Evolutionary conservation across 2,888 invertebrate genomes (phyloP).

Genomic region (Lacanobia oleracea): DNA sequence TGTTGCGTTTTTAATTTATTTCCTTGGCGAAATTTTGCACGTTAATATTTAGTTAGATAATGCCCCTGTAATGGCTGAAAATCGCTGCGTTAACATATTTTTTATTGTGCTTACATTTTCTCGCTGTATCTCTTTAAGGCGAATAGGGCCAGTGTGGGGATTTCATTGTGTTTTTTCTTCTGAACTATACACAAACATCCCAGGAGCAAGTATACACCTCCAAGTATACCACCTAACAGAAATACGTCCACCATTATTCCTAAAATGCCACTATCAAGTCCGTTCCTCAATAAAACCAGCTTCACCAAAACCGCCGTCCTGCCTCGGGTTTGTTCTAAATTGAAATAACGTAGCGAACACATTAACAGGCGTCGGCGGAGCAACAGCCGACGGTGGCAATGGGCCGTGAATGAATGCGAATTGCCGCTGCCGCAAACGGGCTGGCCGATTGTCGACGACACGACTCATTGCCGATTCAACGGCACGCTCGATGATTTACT

Average conservation of each 20-base stretch:
- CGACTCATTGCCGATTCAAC: constrained; percentile 83
- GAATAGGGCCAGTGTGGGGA: neutral
- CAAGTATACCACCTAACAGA: too few species aligned
- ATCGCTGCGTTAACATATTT: constrained; percentile 73
- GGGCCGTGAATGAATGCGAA: constrained; percentile 81
- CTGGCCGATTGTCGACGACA: constrained; percentile 85
- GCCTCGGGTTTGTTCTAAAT: constrained; percentile 76
- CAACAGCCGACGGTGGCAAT: constrained; percentile 74
- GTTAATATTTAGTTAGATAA: constrained; percentile 88
- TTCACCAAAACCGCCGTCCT: constrained; percentile 41
- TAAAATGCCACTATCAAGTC: neutral
- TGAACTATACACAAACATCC: neutral
- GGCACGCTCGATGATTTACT: constrained; percentile 79
- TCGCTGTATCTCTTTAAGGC: constrained; percentile 7
- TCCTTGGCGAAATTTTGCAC: constrained; percentile 85
- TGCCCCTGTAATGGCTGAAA: constrained; percentile 70
- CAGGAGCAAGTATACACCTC: neutral
- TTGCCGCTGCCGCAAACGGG: constrained; percentile 86
- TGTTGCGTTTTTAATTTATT: constrained; percentile 91
- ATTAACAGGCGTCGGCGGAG: constrained; percentile 71
- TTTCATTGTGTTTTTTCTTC: neutral
- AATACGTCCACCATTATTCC: neutral
- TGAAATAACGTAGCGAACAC: constrained; percentile 79
- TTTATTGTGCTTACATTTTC: constrained; percentile 51
- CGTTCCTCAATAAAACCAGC: constrained; percentile 36